A percentile compares a stretch with the other conserved stretches of the same genome.
These are phyloP conservation scores for Lepidocolaptes lacrymiger DNA, from an alignment of 2,797 vertebrate species.

Conservation along the genomic window DNA sequence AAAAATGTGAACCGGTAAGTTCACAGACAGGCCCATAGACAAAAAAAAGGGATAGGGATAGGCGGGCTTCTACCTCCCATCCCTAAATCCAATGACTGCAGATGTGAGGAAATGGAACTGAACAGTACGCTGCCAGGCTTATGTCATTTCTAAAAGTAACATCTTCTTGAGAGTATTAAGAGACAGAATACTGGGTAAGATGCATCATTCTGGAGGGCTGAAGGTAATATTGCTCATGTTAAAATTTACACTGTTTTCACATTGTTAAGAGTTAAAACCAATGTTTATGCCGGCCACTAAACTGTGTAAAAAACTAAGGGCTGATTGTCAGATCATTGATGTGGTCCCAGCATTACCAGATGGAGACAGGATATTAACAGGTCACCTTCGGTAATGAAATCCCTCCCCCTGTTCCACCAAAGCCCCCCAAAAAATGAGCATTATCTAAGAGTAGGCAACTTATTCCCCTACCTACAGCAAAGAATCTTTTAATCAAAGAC, in stretches of 20 bases:
- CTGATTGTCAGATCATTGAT: not conserved
- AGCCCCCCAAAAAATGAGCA: fast-evolving
- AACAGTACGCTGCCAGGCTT: not conserved
- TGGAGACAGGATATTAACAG: not conserved
- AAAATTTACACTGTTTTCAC: not conserved
- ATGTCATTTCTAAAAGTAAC: not conserved
- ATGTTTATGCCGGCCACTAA: not conserved
- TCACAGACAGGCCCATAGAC: not conserved
- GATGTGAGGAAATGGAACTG: not conserved
- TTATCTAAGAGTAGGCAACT: not conserved
- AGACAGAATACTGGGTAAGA: not conserved
- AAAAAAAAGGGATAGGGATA: not conserved
- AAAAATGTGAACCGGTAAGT: not conserved
- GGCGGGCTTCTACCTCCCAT: not conserved
- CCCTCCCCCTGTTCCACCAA: not conserved
- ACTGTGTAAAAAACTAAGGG: not conserved
- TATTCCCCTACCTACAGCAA: not conserved
- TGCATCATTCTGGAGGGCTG: not conserved
- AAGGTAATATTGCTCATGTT: not conserved
- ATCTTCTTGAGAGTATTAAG: not conserved
- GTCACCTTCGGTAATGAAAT: not conserved
- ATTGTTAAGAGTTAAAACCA: not conserved
- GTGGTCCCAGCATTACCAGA: not conserved
- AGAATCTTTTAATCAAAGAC: not conserved
- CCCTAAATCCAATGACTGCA: not conserved